Percentiles rank a stretch among this genome's conserved stretches.
phyloP scores from a whole-genome alignment of 2,113 vertebrate genomes.

The Genyomyrus donnyi region DNA sequence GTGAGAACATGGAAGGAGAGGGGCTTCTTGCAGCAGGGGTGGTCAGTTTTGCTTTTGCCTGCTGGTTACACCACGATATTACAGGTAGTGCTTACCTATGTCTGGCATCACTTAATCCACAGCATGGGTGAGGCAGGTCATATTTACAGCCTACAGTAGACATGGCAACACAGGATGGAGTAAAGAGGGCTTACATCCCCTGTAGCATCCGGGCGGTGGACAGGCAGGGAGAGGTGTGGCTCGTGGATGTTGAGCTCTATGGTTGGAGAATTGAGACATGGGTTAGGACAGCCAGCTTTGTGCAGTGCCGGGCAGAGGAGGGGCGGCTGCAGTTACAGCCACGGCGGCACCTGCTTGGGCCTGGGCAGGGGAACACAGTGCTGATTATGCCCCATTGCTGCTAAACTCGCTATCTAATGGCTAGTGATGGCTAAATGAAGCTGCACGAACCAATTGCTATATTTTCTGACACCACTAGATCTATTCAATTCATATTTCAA shows the following conservation, averaged over 20 bases:
- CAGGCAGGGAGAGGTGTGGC: slow-evolving; percentile 45
- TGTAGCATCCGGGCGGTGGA: slow-evolving; percentile 43
- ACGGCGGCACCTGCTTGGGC: neutral
- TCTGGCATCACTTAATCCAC: neutral
- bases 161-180: slow-evolving; percentile 7
- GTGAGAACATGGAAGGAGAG: neutral
- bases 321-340: neutral
- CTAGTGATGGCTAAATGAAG: neutral
- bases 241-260: slow-evolving; percentile 52
- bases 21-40: neutral
- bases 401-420: neutral
- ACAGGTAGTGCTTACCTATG: neutral
- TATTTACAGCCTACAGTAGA: neutral
- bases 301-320: neutral
- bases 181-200: slow-evolving; percentile 51
- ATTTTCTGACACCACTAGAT: no score
- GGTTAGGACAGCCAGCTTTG: slow-evolving; percentile 34
- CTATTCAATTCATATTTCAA: no score
- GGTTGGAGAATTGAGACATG: slow-evolving; percentile 46
- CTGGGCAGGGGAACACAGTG: neutral
- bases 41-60: neutral
- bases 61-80: neutral
- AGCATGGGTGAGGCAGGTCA: neutral
- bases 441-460: no score
- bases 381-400: neutral